Evolutionary conservation across 2,888 invertebrate species (phyloP), one percentile per base, ranked within the genome.

Genomic region (Apamea monoglypha): DNA sequence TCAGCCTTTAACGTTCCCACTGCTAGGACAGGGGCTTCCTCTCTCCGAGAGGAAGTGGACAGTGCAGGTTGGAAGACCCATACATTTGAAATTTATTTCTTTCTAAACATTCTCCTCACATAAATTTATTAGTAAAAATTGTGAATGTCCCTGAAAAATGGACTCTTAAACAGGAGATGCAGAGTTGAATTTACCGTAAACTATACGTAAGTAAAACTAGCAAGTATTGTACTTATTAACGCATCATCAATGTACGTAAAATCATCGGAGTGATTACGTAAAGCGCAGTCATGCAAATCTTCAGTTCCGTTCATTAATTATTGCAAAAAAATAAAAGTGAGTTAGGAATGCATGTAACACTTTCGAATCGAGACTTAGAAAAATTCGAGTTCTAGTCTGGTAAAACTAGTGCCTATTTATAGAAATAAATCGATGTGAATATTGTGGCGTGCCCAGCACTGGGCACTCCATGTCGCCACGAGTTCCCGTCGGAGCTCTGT

Each of bases 361-460:
- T 89, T 85, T 89, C 87, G 40, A 80, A 78, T 71, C 40, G 56
- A 83, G 29, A 63, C 59, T 56, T 56, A 4, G 36, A 50, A 36
- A 67, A 61, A 72, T 21, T 73, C n/a, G 4, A 75, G 68, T 78
- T 67, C 18, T 61, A 6, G 4, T 53, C 47, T 44, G 1, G 47
- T 32, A n/a, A 32, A 63, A 71, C 36, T 25, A 29, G 21, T 53
- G 25, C 2, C 2, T 14, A 59, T n/a, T n/a, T n/a, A n/a, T 14
- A n/a, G 0, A n/a, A 59, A 59, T 5, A 59, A n/a, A 59, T n/a
- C 8, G 44, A 18, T 71, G 29, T n/a, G n/a, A n/a, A n/a, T n/a
- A n/a, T n/a, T n/a, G n/a, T n/a, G n/a, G n/a, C n/a, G n/a, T n/a
- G n/a, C n/a, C n/a, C n/a, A n/a, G n/a, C n/a, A n/a, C n/a, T n/a